A percentile compares a stretch with the other conserved stretches of the same genome.
These are phyloP conservation scores for Coendou prehensilis DNA, from an alignment of 2,797 vertebrate genomes.

Conservation along the genomic window DNA sequence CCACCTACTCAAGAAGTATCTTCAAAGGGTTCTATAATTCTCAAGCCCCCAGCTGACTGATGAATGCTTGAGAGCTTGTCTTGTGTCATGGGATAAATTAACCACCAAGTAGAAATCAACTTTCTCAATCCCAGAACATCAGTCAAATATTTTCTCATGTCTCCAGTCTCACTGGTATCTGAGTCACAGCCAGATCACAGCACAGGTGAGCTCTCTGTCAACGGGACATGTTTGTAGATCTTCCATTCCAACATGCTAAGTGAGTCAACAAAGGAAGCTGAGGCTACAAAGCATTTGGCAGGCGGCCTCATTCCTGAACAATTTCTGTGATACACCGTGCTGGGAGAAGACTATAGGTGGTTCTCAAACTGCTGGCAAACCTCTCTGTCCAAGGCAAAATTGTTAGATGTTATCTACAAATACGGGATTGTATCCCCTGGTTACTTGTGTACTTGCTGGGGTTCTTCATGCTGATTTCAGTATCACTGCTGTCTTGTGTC, in stretches of 20 bases:
- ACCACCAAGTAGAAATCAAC: slow-evolving; percentile 25
- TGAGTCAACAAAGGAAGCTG: slow-evolving; percentile 52
- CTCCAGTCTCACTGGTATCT: not conserved
- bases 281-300: not conserved
- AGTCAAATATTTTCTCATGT: not conserved
- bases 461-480: not conserved
- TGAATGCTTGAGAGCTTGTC: slow-evolving; percentile 58
- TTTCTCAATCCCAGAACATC: slow-evolving; percentile 20
- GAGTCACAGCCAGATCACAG: slow-evolving; percentile 23
- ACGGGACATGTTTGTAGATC: slow-evolving; percentile 51
- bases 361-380: slow-evolving; percentile 64
- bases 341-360: not conserved
- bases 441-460: slow-evolving; percentile 39
- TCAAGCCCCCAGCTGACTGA: slow-evolving; percentile 10
- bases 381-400: not conserved
- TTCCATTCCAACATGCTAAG: slow-evolving; percentile 22
- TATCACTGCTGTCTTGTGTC: slow-evolving; percentile 1
- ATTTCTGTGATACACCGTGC: not conserved
- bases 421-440: rapidly evolving
- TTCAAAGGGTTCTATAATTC: slow-evolving; percentile 14
- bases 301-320: not conserved
- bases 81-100: slow-evolving; percentile 37
- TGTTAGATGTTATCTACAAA: slow-evolving; percentile 34
- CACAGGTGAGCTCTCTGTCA: not conserved
- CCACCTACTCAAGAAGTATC: slow-evolving; percentile 35